A percentile compares a stretch with the other conserved stretches of the same genome.
Evolutionary conservation across 2,888 invertebrate genomes (phyloP).

Genomic region (Sympetrum striolatum): DNA sequence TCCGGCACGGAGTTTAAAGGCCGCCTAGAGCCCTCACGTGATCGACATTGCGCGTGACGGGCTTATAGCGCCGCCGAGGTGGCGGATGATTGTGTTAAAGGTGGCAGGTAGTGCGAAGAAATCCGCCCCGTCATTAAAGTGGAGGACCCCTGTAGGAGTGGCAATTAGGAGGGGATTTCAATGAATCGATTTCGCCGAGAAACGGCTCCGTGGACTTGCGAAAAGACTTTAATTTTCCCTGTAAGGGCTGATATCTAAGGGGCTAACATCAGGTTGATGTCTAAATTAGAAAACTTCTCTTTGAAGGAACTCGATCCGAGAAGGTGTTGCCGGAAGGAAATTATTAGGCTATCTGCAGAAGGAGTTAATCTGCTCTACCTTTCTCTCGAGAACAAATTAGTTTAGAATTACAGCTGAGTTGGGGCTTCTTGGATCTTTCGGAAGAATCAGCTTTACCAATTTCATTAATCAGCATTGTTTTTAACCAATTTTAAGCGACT

Average conservation of each 20-base stretch:
- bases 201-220: not conserved
- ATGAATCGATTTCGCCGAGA: not conserved
- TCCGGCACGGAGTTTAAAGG: not conserved
- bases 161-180: not conserved
- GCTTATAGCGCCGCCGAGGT: not conserved
- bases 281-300: slow-evolving; percentile 31
- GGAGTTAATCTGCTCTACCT: not conserved
- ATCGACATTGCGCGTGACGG: not conserved
- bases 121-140: not conserved
- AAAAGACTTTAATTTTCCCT: not conserved
- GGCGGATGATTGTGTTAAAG: not conserved
- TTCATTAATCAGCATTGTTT: no score
- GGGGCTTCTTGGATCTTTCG: not conserved
- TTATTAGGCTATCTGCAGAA: slow-evolving; percentile 1
- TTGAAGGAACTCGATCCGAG: not conserved
- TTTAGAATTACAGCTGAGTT: not conserved
- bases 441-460: no score
- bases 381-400: not conserved
- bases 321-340: slow-evolving; percentile 34
- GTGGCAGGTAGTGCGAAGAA: not conserved
- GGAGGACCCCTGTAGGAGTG: not conserved
- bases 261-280: not conserved
- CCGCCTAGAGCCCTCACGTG: not conserved
- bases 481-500: no score
- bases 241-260: not conserved